These are phyloP conservation scores for Paguma larvata DNA, from an alignment of 2,797 vertebrate genomes.

Conservation along the genomic window DNA sequence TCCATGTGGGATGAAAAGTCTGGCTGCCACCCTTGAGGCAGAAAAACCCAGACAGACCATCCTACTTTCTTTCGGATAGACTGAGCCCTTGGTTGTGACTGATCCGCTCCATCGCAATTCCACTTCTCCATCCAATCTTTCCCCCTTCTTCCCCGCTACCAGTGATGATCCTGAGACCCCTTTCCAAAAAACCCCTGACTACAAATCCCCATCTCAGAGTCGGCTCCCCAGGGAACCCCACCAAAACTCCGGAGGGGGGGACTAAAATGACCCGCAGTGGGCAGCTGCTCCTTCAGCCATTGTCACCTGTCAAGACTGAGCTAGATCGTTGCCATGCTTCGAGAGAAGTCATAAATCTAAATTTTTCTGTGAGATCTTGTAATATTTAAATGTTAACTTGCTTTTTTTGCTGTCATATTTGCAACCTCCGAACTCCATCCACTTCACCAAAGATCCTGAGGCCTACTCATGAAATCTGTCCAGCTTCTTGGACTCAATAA, in stretches of 20 bases:
- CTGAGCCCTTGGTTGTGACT: background rate
- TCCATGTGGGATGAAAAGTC: background rate
- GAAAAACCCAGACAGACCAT: background rate
- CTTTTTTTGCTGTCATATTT: background rate
- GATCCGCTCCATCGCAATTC: fast-evolving
- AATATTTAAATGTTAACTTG: background rate
- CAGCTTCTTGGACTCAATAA: background rate
- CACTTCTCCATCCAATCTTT: background rate
- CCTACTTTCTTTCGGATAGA: background rate
- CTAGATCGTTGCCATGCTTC: background rate
- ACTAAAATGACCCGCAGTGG: background rate
- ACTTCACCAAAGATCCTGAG: background rate
- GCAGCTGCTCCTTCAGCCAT: background rate
- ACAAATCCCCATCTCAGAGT: background rate
- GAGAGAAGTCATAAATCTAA: background rate
- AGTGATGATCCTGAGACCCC: background rate
- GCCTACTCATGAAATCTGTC: background rate
- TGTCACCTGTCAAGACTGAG: background rate
- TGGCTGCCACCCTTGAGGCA: background rate
- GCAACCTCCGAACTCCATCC: background rate
- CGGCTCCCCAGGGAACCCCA: background rate
- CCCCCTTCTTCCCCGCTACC: background rate
- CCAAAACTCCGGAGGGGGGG: background rate
- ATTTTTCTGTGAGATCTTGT: background rate
- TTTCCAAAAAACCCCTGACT: background rate